phyloP scores from a whole-genome alignment of 2,797 vertebrate species.

The Enteromius unitaeniatus region DNA sequence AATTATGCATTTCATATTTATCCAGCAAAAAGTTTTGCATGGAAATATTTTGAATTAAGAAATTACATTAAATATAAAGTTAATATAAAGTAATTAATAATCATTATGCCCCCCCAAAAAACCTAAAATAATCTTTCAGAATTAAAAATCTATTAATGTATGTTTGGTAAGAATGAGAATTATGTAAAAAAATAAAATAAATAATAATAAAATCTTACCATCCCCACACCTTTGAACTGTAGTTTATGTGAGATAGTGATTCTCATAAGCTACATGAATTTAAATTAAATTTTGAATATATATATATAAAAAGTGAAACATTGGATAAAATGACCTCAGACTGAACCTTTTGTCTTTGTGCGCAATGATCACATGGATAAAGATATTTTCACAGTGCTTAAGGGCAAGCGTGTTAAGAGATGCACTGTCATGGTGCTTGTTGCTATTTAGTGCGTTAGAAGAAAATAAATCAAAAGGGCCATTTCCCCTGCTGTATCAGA shows the following conservation, averaged over 20 bases:
- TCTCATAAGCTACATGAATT: background rate
- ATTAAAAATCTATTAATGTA: too few relatives aligned
- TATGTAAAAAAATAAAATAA: too few relatives aligned
- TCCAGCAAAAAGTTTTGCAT: background rate
- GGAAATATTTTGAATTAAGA: background rate
- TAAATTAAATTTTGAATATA: too few relatives aligned
- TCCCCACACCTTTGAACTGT: background rate
- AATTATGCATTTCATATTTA: background rate
- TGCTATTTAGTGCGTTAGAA: background rate
- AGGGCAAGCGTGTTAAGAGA: background rate
- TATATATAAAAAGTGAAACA: background rate
- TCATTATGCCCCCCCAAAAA: background rate
- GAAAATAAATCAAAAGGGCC: conserved; percentile 8
- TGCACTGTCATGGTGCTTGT: background rate
- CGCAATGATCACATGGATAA: background rate
- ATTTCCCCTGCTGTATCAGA: background rate
- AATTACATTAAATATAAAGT: background rate
- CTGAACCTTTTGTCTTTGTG: background rate
- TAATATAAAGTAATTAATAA: background rate
- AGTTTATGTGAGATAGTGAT: background rate
- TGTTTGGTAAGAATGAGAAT: too few relatives aligned
- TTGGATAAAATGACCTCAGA: background rate
- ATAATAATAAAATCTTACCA: too few relatives aligned
- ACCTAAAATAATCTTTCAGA: background rate
- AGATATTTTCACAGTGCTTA: background rate